Evolutionary conservation across 1,140 invertebrate species (phyloP).

Genomic region (Halictus rubicundus): DNA sequence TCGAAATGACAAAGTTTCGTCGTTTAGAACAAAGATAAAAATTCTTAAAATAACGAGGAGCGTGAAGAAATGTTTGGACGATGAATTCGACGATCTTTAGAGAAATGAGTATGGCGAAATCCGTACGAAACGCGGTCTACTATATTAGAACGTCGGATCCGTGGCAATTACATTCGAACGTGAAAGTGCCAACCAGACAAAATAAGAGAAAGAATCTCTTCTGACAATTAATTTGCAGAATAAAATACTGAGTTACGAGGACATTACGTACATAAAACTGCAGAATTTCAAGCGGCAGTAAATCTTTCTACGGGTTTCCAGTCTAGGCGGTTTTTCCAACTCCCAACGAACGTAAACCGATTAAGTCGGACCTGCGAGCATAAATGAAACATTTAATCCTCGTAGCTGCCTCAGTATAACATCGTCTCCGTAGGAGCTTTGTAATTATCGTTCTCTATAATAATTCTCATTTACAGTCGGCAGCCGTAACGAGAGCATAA

Average conservation of each 20-base stretch:
- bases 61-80: too few relatives aligned
- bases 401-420: conserved; percentile 19
- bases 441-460: conserved; percentile 36
- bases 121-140: too few relatives aligned
- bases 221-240: conserved; percentile 8
- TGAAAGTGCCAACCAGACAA: neutral
- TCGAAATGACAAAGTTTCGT: too few relatives aligned
- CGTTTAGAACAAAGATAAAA: too few relatives aligned
- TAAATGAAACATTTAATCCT: conserved; percentile 52
- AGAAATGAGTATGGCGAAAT: too few relatives aligned
- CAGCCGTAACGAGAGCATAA: conserved; percentile 5
- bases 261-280: conserved; percentile 11
- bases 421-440: conserved; percentile 28
- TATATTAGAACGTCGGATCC: too few relatives aligned
- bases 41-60: too few relatives aligned
- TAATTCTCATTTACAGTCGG: conserved; percentile 30
- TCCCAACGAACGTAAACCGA: conserved; percentile 48
- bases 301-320: conserved; percentile 35
- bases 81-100: too few relatives aligned
- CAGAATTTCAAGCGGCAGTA: conserved; percentile 35
- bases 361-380: conserved; percentile 45
- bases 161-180: conserved; percentile 28
- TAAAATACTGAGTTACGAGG: conserved; percentile 4
- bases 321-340: conserved; percentile 43
- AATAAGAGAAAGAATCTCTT: neutral